These are phyloP conservation scores for Gymnocheta viridis DNA, from an alignment of 2,888 invertebrate species.

Conservation along the genomic window DNA sequence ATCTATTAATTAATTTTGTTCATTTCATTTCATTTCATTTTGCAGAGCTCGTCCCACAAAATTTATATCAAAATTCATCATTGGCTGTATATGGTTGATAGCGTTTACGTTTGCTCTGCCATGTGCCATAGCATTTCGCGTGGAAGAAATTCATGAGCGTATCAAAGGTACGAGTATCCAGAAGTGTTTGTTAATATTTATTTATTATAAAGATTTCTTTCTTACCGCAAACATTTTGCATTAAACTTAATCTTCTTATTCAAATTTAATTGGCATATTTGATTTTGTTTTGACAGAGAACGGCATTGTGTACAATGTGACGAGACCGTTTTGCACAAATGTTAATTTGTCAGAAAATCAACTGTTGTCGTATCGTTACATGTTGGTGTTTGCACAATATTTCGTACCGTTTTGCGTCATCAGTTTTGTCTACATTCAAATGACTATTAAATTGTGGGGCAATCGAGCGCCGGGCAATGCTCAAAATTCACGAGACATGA, in stretches of 20 bases:
- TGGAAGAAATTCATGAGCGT: conserved; percentile 78
- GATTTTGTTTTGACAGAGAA: conserved; percentile 74
- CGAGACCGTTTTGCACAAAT: conserved; percentile 83
- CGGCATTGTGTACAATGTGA: conserved; percentile 77
- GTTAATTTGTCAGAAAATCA: conserved; percentile 82
- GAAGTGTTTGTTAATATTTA: neutral
- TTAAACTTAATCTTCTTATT: neutral
- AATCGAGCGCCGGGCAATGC: conserved; percentile 90
- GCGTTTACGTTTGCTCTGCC: conserved; percentile 87
- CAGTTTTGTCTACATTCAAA: conserved; percentile 90
- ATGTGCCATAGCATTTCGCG: conserved; percentile 82
- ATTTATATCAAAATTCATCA: conserved; percentile 87
- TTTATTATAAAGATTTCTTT: neutral
- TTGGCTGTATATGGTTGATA: conserved; percentile 89
- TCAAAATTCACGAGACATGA: conserved; percentile 89
- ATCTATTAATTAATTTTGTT: neutral
- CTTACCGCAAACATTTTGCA: neutral
- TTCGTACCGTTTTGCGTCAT: conserved; percentile 91
- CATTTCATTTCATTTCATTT: neutral
- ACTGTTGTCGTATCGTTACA: conserved; percentile 83
- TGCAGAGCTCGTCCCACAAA: conserved; percentile 88
- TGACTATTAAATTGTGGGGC: conserved; percentile 91
- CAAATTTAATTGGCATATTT: conserved; percentile 25
- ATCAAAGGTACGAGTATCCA: conserved; percentile 74
- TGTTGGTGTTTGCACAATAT: conserved; percentile 85